A percentile compares a stretch with the other conserved stretches of the same genome.
Evolutionary conservation across 1,140 invertebrate species (phyloP).

Genomic region (Drosophila santomea): DNA sequence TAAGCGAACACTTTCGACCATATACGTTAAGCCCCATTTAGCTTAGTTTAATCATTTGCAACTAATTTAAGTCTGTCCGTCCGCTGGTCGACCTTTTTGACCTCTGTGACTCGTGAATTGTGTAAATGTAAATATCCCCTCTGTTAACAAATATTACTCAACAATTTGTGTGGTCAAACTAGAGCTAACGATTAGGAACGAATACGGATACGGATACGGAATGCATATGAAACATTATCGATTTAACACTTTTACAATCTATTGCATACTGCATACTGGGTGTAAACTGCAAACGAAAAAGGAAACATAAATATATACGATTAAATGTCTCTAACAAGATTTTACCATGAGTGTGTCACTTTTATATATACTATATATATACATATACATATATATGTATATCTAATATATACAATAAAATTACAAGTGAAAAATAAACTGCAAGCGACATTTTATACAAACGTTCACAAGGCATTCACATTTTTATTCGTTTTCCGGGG

Average conservation of each 20-base stretch:
- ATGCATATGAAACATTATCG: slow-evolving; percentile 55
- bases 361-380: slow-evolving; percentile 62
- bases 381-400: slow-evolving; percentile 44
- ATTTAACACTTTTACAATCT: slow-evolving; percentile 47
- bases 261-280: slow-evolving; percentile 25
- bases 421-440: slow-evolving; percentile 67
- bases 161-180: slow-evolving; percentile 46
- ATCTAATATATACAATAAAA: slow-evolving; percentile 73
- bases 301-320: slow-evolving; percentile 44
- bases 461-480: slow-evolving; percentile 14
- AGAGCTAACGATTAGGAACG: slow-evolving; percentile 23
- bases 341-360: slow-evolving; percentile 81
- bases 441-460: slow-evolving; percentile 72
- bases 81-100: not conserved
- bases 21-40: slow-evolving; percentile 71
- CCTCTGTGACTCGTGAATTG: slow-evolving; percentile 12
- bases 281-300: slow-evolving; percentile 37
- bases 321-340: slow-evolving; percentile 81
- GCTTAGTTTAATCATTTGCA: slow-evolving; percentile 73
- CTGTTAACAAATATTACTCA: slow-evolving; percentile 32
- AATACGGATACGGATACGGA: slow-evolving; percentile 46
- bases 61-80: slow-evolving; percentile 60
- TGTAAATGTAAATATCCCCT: slow-evolving; percentile 53
- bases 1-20: slow-evolving; percentile 40
- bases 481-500: slow-evolving; percentile 41